Evolutionary conservation across 2,888 invertebrate genomes (phyloP).

Genomic region (Smittia aterrima): DNA sequence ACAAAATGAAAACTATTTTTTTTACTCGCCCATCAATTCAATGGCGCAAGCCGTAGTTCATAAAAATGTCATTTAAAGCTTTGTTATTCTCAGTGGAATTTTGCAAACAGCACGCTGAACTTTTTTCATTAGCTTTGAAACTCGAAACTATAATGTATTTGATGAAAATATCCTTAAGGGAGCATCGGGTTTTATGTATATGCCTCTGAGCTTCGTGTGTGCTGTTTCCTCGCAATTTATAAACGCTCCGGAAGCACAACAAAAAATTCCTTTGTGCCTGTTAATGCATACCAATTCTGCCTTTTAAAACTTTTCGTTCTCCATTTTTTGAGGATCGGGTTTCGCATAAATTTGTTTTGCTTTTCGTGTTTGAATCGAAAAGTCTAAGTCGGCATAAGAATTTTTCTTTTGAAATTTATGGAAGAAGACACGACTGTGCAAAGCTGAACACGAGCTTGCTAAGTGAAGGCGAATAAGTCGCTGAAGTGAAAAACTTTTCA

Average conservation of each 20-base stretch:
- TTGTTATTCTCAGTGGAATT: neutral
- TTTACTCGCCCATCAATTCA: neutral
- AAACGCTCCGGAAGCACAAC: neutral
- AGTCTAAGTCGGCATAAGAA: neutral
- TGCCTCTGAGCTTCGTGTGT: neutral
- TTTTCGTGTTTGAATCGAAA: neutral
- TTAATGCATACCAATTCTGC: conserved; percentile 6
- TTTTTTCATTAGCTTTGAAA: conserved; percentile 12
- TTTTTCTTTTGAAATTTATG: neutral
- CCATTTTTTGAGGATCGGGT: neutral
- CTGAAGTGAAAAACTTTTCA: neutral
- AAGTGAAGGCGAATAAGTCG: neutral
- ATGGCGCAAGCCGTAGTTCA: neutral
- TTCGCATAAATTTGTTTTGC: neutral
- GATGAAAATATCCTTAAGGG: neutral
- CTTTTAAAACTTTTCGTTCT: neutral
- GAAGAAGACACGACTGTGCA: neutral
- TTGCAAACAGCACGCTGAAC: neutral
- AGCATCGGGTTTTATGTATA: neutral
- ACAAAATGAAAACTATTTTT: no score
- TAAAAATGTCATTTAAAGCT: neutral
- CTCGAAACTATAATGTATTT: neutral
- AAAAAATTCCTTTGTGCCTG: conserved; percentile 10
- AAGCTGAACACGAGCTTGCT: no score
- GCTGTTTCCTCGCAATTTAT: neutral